Base-by-base conservation (phyloP, 92 coral and sea anemone species). In the Umimayanthus chanpuru region DNA sequence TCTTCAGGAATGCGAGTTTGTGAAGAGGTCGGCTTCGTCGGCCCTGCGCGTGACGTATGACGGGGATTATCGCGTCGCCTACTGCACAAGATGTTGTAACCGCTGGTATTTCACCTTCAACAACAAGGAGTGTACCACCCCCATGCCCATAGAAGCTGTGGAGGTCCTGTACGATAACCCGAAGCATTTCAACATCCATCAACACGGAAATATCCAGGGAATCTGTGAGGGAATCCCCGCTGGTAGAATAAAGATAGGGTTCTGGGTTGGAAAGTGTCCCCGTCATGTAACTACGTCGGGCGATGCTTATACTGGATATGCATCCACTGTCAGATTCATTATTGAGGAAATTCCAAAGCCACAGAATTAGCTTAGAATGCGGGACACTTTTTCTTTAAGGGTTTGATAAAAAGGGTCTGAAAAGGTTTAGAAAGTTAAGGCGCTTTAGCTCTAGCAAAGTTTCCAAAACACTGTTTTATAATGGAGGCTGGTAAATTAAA, bases 81-180 rank as follows among this genome's bases (percentile, higher is more conserved):
- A 65, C 72, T 65, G 71, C 71, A 65, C 71, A 21, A 65, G 71
- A 65, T 65, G 71, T 25, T 65, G 71, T 65, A 65, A 15, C 26
- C 71, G 71, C 71, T 65, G 71, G 71, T 65, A 65, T 65, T 65
- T 65, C 71, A 65, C 71, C 71, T 65, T 65, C 71, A 65, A 65
- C 71, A 25, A 25, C 71, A 21, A 65, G 29, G 71, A 65, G 9
- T 65, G 71, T 25, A 3, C 71, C 71, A 65, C 7, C 0, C 71
- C 71, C 71, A 65, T 65, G 29, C 71, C 71, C 28, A 65, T 20
- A 65, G 71, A 65, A 29, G 71, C 71, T 21, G 6, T 65, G 0
- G 71, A 65, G 28, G 26, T 65, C 28, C n/a, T 65, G 71, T 65
- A 65, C 9, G 71, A 65, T 25, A 65, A 65, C 71, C 26, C 71